phyloP scores from a whole-genome alignment of 2,113 vertebrate species.

The Porphyrio hochstetteri region DNA sequence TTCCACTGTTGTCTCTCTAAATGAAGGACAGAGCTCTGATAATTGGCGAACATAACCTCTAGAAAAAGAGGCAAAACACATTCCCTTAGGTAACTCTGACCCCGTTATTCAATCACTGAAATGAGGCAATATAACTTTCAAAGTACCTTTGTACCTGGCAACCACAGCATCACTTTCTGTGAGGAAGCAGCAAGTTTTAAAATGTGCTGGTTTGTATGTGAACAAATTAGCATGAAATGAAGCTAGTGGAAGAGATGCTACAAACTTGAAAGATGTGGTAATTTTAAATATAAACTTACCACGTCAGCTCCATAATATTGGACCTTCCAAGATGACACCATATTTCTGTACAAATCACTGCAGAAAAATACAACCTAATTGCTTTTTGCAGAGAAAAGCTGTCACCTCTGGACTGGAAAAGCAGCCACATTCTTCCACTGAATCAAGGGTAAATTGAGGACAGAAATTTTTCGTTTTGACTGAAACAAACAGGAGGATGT shows the following conservation, averaged over 20 bases:
- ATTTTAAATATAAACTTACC: conserved; percentile 16
- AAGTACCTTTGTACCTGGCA: conserved; percentile 50
- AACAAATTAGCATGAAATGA: conserved; percentile 35
- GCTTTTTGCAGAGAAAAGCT: background rate
- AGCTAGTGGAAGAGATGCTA: background rate
- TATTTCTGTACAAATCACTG: background rate
- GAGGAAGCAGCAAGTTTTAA: conserved; percentile 24
- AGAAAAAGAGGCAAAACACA: conserved; percentile 46
- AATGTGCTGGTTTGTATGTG: background rate
- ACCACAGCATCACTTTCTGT: background rate
- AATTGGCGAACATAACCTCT: conserved; percentile 53
- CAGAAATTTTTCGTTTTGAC: background rate
- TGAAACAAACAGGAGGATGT: background rate
- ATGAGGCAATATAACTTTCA: conserved; percentile 51
- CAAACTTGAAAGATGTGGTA: background rate
- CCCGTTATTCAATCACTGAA: conserved; percentile 53
- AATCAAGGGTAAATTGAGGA: conserved; percentile 16
- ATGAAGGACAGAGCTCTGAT: conserved; percentile 58
- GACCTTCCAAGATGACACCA: background rate
- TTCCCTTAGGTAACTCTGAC: conserved; percentile 8
- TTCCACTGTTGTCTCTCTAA: conserved; percentile 52
- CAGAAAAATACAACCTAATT: background rate
- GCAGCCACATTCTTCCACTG: background rate
- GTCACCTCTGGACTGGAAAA: background rate
- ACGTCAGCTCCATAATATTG: background rate